A percentile compares a stretch with the other conserved stretches of the same genome.
Evolutionary conservation across 2,113 vertebrate species (phyloP).

Genomic region (Martes martes): DNA sequence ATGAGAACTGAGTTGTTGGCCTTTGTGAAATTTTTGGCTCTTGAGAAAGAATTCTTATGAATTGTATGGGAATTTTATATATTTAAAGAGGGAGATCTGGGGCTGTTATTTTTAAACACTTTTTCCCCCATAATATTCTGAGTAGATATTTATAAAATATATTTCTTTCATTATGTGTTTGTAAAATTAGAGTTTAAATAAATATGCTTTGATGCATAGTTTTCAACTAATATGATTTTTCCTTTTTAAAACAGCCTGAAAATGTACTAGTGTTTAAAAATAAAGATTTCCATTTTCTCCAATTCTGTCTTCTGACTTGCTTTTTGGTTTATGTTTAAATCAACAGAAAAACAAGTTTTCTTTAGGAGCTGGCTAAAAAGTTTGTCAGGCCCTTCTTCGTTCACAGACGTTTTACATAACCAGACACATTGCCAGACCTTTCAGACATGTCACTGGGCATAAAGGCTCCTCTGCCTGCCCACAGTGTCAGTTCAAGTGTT

Average conservation of each 20-base stretch:
- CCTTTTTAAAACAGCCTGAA: constrained; percentile 76
- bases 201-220: constrained; percentile 78
- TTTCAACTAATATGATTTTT: constrained; percentile 81
- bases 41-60: constrained; percentile 69
- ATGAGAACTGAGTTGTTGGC: constrained; percentile 57
- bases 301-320: constrained; percentile 25
- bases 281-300: constrained; percentile 80
- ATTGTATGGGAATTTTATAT: constrained; percentile 77
- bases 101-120: constrained; percentile 82
- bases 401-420: background rate
- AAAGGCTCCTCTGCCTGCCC: background rate
- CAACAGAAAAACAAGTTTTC: background rate
- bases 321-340: constrained; percentile 56
- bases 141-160: constrained; percentile 81
- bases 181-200: constrained; percentile 81
- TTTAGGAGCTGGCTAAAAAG: background rate
- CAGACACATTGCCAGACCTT: background rate
- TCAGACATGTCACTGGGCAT: background rate
- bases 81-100: constrained; percentile 81
- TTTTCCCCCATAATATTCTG: constrained; percentile 77
- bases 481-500: background rate
- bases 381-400: background rate
- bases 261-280: constrained; percentile 79
- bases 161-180: constrained; percentile 79
- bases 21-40: constrained; percentile 75